Conservation (phyloP, 2,888 invertebrate species). For the Onchidella celtica region DNA sequence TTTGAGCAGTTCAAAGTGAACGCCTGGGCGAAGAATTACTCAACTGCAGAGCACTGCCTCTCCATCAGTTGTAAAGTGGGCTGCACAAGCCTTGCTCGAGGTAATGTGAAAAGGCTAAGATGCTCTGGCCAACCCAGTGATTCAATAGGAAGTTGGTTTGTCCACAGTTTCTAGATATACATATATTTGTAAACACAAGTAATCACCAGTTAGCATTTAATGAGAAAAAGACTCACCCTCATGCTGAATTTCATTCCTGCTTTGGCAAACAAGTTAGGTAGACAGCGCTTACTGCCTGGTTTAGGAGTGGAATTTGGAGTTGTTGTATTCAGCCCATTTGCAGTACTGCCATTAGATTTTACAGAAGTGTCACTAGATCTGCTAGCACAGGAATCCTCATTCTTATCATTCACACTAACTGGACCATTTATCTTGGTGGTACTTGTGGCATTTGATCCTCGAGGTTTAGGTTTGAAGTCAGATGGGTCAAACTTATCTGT, state of each 20-base stretch:
- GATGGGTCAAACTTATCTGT: conserved; percentile 57
- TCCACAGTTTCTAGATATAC: too few relatives aligned
- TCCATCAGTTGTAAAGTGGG: too few relatives aligned
- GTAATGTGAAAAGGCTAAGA: too few relatives aligned
- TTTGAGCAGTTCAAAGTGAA: too few relatives aligned
- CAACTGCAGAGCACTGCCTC: too few relatives aligned
- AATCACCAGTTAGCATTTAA: too few relatives aligned
- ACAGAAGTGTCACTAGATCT: conserved; percentile 26
- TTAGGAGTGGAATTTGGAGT: not conserved
- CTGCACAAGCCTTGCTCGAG: too few relatives aligned
- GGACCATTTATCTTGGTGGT: conserved; percentile 27
- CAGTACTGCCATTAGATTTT: conserved; percentile 19
- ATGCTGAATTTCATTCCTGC: conserved; percentile 47
- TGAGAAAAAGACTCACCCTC: conserved; percentile 43
- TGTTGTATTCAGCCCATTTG: conserved; percentile 23
- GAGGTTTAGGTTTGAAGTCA: conserved; percentile 52
- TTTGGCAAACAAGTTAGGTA: conserved; percentile 38
- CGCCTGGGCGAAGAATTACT: too few relatives aligned
- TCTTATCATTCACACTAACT: conserved; percentile 1
- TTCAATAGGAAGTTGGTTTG: too few relatives aligned
- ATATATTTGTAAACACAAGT: too few relatives aligned
- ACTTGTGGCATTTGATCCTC: conserved; percentile 27
- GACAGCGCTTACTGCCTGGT: conserved; percentile 38
- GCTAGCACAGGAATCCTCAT: conserved; percentile 25
- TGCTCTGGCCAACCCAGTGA: too few relatives aligned